Percentiles rank a stretch among this genome's conserved stretches.
Conservation (phyloP, 1,140 invertebrate genomes). For the Solen grandis region DNA sequence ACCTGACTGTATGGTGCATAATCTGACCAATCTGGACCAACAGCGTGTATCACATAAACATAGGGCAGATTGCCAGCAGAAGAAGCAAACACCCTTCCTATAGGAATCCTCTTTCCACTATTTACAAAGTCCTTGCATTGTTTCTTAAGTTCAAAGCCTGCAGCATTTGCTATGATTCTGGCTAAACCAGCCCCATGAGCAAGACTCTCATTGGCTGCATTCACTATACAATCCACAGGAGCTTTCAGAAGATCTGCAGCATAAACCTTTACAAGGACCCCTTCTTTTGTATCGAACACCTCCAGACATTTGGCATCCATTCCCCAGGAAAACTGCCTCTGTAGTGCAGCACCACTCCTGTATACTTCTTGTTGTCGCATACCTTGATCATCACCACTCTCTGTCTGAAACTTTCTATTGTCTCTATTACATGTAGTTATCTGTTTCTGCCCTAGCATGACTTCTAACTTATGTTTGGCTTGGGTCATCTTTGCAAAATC, state of each 20-base stretch:
- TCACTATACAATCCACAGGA: constrained; percentile 93
- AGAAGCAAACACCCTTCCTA: constrained; percentile 52
- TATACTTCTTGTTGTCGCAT: too few species aligned
- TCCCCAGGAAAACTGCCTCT: too few species aligned
- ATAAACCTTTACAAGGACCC: constrained; percentile 58
- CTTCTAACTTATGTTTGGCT: too few species aligned
- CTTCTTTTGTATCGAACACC: constrained; percentile 2
- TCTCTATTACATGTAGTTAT: too few species aligned
- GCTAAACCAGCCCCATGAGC: constrained; percentile 91
- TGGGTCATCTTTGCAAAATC: too few species aligned
- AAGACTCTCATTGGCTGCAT: constrained; percentile 91
- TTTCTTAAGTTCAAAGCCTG: constrained; percentile 42
- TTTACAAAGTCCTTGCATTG: constrained; percentile 56
- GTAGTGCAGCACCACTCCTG: too few species aligned
- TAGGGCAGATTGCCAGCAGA: constrained; percentile 60
- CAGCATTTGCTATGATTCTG: constrained; percentile 85
- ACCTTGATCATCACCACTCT: too few species aligned
- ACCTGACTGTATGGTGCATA: too few species aligned
- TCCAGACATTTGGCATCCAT: too few species aligned
- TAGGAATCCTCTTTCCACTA: constrained; percentile 39
- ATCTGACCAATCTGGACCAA: constrained; percentile 62
- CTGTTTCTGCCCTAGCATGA: too few species aligned
- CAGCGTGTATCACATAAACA: constrained; percentile 63
- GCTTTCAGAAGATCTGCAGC: constrained; percentile 91
- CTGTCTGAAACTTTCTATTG: too few species aligned